Evolutionary conservation across 1,140 invertebrate genomes (phyloP).

Genomic region (Stegodyphus dumicola): DNA sequence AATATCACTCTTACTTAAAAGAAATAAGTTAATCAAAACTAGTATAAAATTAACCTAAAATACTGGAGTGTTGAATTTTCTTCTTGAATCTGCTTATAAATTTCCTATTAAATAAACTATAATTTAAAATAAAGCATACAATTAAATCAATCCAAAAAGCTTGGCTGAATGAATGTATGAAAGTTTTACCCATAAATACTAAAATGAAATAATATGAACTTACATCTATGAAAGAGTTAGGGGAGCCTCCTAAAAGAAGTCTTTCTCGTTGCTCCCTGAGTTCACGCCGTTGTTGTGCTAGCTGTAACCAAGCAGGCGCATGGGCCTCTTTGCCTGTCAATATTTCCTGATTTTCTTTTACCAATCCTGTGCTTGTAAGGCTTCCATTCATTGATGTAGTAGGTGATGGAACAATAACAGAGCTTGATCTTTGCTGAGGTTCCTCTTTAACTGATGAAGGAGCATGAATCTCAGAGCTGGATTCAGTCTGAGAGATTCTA

Average conservation of each 20-base stretch:
- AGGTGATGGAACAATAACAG: constrained; percentile 9
- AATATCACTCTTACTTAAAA: too few species aligned
- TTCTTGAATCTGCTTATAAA: too few species aligned
- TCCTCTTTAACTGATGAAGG: constrained; percentile 26
- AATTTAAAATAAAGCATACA: too few species aligned
- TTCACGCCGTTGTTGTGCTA: constrained; percentile 78
- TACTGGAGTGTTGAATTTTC: too few species aligned
- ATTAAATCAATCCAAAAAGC: too few species aligned
- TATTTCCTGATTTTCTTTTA: constrained; percentile 57
- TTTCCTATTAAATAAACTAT: too few species aligned
- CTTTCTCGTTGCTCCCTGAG: constrained; percentile 77
- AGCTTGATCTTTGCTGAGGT: constrained; percentile 38
- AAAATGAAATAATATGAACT: not conserved
- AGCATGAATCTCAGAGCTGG: constrained; percentile 47
- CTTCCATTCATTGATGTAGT: constrained; percentile 35
- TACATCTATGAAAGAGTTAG: constrained; percentile 60
- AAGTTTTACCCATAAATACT: not conserved
- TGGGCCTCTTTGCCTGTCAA: constrained; percentile 44
- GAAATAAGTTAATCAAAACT: too few species aligned
- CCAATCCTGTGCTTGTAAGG: constrained; percentile 9
- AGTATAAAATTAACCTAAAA: too few species aligned
- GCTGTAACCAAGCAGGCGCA: constrained; percentile 64
- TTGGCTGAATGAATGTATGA: not conserved
- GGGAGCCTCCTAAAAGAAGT: constrained; percentile 48
- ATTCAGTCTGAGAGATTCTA: constrained; percentile 53